Evolutionary conservation across 2,113 vertebrate species (phyloP).

Genomic region (Chelonoidis abingdonii): DNA sequence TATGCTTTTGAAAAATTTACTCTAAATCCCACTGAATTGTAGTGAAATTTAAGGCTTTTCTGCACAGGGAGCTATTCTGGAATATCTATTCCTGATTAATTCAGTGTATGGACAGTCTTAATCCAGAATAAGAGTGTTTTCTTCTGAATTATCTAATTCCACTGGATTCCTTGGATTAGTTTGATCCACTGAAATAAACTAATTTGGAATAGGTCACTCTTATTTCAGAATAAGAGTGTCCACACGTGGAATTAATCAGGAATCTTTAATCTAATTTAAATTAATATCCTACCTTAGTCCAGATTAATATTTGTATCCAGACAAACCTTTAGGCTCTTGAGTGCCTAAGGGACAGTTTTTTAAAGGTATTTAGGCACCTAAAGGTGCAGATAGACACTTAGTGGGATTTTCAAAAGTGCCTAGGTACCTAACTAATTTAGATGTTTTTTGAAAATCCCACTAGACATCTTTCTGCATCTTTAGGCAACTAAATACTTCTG

Average conservation of each 20-base stretch:
- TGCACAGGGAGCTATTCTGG: not conserved
- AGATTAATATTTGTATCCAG: not conserved
- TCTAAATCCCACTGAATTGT: not conserved
- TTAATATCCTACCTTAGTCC: not conserved
- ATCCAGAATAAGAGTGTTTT: not conserved
- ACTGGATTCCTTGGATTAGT: not conserved
- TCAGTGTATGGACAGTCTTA: not conserved
- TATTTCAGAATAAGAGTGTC: not conserved
- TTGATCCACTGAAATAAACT: not conserved
- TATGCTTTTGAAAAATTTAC: conserved; percentile 2
- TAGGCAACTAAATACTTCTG: not conserved
- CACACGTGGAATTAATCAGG: not conserved
- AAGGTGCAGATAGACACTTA: not conserved
- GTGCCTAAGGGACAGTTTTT: not conserved
- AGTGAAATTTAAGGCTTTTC: not conserved
- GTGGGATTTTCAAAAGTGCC: not conserved
- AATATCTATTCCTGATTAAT: not conserved
- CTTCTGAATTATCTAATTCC: not conserved
- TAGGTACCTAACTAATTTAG: not conserved
- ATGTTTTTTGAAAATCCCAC: not conserved
- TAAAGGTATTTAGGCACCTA: not conserved
- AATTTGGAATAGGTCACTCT: not conserved
- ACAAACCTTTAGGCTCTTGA: not conserved
- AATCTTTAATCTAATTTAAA: not conserved
- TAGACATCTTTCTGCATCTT: not conserved